phyloP scores from a whole-genome alignment of 2,797 vertebrate genomes.

The Remorina albescens region DNA sequence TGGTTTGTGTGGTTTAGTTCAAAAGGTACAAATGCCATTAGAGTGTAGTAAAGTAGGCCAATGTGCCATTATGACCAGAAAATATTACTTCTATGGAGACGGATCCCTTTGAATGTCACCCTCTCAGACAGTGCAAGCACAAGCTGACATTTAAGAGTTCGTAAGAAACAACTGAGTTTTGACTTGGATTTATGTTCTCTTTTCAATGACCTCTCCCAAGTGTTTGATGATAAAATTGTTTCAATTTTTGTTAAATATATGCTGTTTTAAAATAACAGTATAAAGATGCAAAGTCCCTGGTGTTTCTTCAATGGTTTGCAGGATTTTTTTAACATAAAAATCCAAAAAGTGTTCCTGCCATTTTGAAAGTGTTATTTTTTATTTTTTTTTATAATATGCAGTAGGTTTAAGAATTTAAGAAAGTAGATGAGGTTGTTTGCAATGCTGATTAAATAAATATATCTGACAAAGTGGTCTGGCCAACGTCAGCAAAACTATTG shows the following conservation, averaged over 20 bases:
- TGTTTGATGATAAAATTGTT: background rate
- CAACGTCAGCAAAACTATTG: background rate
- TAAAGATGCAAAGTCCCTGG: background rate
- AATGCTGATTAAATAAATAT: background rate
- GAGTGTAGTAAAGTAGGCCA: background rate
- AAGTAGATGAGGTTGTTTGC: background rate
- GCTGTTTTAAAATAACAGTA: background rate
- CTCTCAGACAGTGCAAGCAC: background rate
- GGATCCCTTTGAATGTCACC: background rate
- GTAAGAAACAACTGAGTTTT: too few relatives aligned
- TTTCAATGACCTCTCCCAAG: too few relatives aligned
- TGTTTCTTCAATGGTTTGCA: background rate
- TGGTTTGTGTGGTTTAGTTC: background rate
- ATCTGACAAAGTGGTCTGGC: background rate
- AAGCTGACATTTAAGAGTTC: background rate
- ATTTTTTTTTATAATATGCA: background rate
- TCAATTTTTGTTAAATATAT: background rate
- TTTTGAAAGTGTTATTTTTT: background rate
- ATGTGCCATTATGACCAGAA: background rate
- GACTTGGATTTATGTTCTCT: too few relatives aligned
- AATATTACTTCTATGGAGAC: background rate
- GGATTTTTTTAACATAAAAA: background rate
- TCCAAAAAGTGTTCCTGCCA: background rate
- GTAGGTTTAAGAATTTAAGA: background rate
- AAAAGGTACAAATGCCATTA: background rate